Conservation (phyloP, 2,888 invertebrate genomes). For the Aelia acuminata region DNA sequence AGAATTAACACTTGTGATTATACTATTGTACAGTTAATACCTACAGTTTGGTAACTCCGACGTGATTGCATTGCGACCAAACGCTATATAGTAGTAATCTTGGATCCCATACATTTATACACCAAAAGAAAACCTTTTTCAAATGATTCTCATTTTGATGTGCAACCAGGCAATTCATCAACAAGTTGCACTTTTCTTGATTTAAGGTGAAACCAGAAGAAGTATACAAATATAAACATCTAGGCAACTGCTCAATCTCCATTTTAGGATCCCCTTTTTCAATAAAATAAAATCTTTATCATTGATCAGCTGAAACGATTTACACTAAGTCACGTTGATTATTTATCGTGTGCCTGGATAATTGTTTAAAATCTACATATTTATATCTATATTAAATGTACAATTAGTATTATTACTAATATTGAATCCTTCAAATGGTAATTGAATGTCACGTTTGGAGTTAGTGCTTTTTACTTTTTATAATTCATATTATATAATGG, state of each 20-base stretch:
- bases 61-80: too few relatives aligned
- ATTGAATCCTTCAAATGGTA: too few relatives aligned
- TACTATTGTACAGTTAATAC: too few relatives aligned
- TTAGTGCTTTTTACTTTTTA: too few relatives aligned
- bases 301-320: not conserved
- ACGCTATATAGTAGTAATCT: slow-evolving; percentile 87
- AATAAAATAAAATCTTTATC: not conserved
- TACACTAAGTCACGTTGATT: too few relatives aligned
- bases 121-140: slow-evolving; percentile 86
- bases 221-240: slow-evolving; percentile 57
- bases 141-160: slow-evolving; percentile 90
- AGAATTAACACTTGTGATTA: too few relatives aligned
- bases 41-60: too few relatives aligned
- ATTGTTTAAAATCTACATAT: too few relatives aligned
- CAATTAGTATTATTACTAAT: too few relatives aligned
- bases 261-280: slow-evolving; percentile 26
- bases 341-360: not conserved
- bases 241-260: slow-evolving; percentile 61
- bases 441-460: too few relatives aligned
- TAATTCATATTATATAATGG: too few relatives aligned
- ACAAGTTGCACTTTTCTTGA: slow-evolving; percentile 61
- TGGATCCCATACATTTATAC: slow-evolving; percentile 83
- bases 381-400: too few relatives aligned
- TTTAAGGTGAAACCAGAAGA: slow-evolving; percentile 61
- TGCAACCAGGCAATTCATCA: slow-evolving; percentile 76